phyloP scores from a whole-genome alignment of 2,797 vertebrate species.

The Philypnodon macrostomus region DNA sequence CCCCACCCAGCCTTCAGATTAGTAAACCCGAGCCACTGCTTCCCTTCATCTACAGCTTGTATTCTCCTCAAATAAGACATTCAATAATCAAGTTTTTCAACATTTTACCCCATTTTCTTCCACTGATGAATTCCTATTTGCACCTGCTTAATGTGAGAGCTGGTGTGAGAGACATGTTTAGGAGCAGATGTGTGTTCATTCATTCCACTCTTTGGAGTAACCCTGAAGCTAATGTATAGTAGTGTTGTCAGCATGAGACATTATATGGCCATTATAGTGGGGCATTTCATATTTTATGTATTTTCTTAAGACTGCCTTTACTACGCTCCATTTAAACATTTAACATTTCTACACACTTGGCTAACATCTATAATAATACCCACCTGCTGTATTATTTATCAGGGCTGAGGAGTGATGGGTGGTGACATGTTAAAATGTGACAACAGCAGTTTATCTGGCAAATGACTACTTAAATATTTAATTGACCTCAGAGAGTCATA shows the following conservation, averaged over 20 bases:
- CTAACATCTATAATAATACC: constrained; percentile 10
- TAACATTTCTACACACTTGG: no score
- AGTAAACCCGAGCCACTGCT: no score
- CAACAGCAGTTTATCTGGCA: constrained; percentile 69
- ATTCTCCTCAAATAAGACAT: no score
- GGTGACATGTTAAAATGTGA: constrained; percentile 64
- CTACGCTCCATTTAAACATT: background rate
- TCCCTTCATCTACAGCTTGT: background rate
- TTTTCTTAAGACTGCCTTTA: constrained; percentile 6
- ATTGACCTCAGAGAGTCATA: constrained; percentile 51
- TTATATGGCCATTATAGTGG: background rate
- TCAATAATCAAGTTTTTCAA: no score
- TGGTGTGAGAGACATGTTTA: constrained; percentile 6
- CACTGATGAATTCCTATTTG: constrained; percentile 15
- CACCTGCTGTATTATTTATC: constrained; percentile 59
- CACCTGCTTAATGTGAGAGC: constrained; percentile 11
- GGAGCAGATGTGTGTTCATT: constrained; percentile 16
- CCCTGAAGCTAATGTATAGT: background rate
- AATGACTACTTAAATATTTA: constrained; percentile 69
- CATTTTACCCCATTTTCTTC: no score
- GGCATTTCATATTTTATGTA: background rate
- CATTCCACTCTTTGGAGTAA: constrained; percentile 1
- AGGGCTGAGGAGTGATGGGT: constrained; percentile 47
- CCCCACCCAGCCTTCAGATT: no score
- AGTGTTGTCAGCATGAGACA: constrained; percentile 8